A percentile compares a stretch with the other conserved stretches of the same genome.
Evolutionary conservation across 1,140 invertebrate species (phyloP).

Genomic region (Panonychus citri): DNA sequence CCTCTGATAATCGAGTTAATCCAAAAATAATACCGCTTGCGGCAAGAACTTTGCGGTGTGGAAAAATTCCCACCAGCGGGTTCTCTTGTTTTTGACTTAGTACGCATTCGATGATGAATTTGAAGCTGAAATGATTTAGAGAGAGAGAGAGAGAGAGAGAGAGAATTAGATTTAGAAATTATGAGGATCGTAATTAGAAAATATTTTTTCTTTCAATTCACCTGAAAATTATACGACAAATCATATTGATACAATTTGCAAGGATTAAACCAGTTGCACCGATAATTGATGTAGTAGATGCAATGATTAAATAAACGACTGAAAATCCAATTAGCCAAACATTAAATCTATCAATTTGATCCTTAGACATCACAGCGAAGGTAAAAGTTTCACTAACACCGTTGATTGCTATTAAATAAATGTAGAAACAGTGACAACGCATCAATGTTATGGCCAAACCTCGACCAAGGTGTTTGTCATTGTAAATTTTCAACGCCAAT

Average conservation of each 20-base stretch:
- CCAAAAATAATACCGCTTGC: not conserved
- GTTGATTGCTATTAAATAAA: slow-evolving; percentile 71
- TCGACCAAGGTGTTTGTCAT: slow-evolving; percentile 46
- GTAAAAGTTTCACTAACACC: slow-evolving; percentile 88
- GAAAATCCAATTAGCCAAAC: slow-evolving; percentile 67
- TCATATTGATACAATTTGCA: slow-evolving; percentile 84
- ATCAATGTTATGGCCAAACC: slow-evolving; percentile 37
- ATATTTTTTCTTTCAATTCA: not conserved
- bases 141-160: no score
- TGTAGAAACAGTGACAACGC: slow-evolving; percentile 64
- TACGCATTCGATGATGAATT: no score
- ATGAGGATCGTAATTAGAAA: no score
- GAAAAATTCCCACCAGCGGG: no score
- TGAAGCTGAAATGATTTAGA: no score
- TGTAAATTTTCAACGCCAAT: slow-evolving; percentile 61
- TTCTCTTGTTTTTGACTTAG: no score
- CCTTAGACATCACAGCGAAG: slow-evolving; percentile 77
- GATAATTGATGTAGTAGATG: slow-evolving; percentile 53
- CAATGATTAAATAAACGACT: slow-evolving; percentile 51
- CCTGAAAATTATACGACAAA: slow-evolving; percentile 20
- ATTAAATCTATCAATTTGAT: slow-evolving; percentile 60
- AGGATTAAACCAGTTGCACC: slow-evolving; percentile 79
- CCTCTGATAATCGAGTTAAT: not conserved
- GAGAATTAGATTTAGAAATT: no score
- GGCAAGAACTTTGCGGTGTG: not conserved